These are phyloP conservation scores for Ornithorhynchus anatinus DNA, from an alignment of 2,113 vertebrate species.

Conservation along the genomic window DNA sequence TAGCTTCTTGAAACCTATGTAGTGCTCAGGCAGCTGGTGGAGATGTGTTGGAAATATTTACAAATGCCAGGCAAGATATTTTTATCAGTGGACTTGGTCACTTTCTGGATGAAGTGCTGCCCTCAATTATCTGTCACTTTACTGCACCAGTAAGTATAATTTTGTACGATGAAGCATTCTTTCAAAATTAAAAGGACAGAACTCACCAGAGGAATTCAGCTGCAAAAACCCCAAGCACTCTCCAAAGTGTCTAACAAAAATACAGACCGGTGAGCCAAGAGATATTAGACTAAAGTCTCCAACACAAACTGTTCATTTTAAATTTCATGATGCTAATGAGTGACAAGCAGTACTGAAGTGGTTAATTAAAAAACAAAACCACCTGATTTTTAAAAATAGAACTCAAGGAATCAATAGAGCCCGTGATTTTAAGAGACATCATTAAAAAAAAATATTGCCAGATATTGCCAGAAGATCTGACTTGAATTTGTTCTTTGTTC, in stretches of 20 bases:
- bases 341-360: not conserved
- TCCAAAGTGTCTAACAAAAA: constrained; percentile 18
- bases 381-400: not conserved
- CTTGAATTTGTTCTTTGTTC: not conserved
- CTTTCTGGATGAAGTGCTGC: constrained; percentile 2
- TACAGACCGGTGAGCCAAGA: constrained; percentile 24
- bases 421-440: not conserved
- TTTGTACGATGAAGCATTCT: constrained; percentile 17
- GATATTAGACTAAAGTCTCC: not conserved
- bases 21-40: constrained; percentile 22
- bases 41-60: constrained; percentile 44
- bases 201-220: not conserved
- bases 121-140: constrained; percentile 35
- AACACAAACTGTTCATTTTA: not conserved
- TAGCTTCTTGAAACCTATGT: constrained; percentile 35
- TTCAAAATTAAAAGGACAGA: constrained; percentile 31
- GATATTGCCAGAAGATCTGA: not conserved
- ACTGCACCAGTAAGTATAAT: not conserved
- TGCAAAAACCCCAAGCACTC: not conserved
- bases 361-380: constrained; percentile 5
- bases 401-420: not conserved
- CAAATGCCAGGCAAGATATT: not conserved
- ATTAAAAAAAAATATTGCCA: not conserved
- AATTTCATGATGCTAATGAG: not conserved
- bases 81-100: not conserved